A percentile compares a stretch with the other conserved stretches of the same genome.
phyloP scores from a whole-genome alignment of 2,113 vertebrate genomes.

The Sebastes fasciatus region DNA sequence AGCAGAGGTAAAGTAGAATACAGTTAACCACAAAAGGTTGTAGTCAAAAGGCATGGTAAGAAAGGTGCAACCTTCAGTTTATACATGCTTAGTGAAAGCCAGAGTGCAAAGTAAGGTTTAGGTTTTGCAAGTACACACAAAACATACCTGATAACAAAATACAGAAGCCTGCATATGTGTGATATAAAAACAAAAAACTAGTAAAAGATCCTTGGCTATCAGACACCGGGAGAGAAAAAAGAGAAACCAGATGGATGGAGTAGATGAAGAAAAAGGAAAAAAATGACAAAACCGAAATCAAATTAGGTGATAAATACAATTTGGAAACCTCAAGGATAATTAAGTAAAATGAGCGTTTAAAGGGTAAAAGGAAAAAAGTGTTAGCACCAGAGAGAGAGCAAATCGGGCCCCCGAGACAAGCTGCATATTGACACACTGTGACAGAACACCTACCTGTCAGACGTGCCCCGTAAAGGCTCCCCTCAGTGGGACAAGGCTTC shows the following conservation, averaged over 20 bases:
- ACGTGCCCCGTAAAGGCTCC: constrained; percentile 33
- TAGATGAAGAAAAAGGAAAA: constrained; percentile 17
- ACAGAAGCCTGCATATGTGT: neutral
- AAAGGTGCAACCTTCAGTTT: constrained; percentile 32
- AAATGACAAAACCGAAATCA: constrained; percentile 27
- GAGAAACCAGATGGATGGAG: constrained; percentile 28
- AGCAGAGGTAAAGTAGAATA: constrained; percentile 57
- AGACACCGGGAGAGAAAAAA: neutral
- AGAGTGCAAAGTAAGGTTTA: constrained; percentile 25
- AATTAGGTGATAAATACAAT: constrained; percentile 31
- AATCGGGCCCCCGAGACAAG: constrained; percentile 43
- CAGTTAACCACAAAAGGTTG: constrained; percentile 43
- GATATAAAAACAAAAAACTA: constrained; percentile 13
- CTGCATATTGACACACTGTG: constrained; percentile 33
- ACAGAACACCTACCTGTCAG: constrained; percentile 60
- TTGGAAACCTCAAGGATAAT: constrained; percentile 47
- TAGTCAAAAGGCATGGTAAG: constrained; percentile 18
- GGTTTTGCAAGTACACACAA: constrained; percentile 29
- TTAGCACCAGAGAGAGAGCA: constrained; percentile 11
- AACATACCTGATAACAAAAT: constrained; percentile 19
- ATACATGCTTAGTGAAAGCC: constrained; percentile 34
- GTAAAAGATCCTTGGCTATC: constrained; percentile 7
- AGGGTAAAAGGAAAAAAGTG: constrained; percentile 46
- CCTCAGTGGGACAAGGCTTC: constrained; percentile 58
- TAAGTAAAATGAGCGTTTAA: constrained; percentile 5